Percentiles rank a stretch among this genome's conserved stretches.
phyloP scores from a whole-genome alignment of 2,888 invertebrate species.

The Fragum sueziense region DNA sequence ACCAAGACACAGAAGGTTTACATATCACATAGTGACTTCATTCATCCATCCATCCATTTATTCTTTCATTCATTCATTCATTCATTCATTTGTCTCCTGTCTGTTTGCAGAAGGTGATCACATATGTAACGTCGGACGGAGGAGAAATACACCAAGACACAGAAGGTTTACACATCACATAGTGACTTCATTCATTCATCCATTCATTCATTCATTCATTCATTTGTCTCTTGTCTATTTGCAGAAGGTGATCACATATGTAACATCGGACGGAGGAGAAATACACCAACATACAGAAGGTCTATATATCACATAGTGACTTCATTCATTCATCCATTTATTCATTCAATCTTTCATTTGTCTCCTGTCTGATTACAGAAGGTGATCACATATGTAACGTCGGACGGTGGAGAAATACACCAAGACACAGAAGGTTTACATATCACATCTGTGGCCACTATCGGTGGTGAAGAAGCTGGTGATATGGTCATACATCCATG shows the following conservation, averaged over 20 bases:
- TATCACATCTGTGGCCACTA: constrained; percentile 11
- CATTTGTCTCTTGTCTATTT: too few species aligned
- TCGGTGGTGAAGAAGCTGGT: constrained; percentile 10
- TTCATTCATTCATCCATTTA: too few species aligned
- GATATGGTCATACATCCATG: constrained; percentile 33
- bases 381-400: constrained; percentile 70
- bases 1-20: constrained; percentile 14
- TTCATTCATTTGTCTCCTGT: too few species aligned
- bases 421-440: constrained; percentile 16
- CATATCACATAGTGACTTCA: constrained; percentile 18
- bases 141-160: constrained; percentile 30
- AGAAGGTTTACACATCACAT: constrained; percentile 15
- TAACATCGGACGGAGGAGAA: constrained; percentile 39
- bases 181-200: too few species aligned
- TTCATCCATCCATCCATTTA: too few species aligned
- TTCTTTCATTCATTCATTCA: too few species aligned
- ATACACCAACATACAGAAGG: constrained; percentile 12
- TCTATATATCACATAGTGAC: constrained; percentile 17
- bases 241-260: constrained; percentile 73
- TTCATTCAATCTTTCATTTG: too few species aligned
- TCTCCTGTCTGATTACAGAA: constrained; percentile 63
- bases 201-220: too few species aligned
- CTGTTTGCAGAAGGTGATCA: constrained; percentile 67
- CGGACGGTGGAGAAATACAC: constrained; percentile 23
- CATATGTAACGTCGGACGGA: constrained; percentile 62